Conservation (phyloP, 2,113 vertebrate genomes). For the Bubo bubo region DNA sequence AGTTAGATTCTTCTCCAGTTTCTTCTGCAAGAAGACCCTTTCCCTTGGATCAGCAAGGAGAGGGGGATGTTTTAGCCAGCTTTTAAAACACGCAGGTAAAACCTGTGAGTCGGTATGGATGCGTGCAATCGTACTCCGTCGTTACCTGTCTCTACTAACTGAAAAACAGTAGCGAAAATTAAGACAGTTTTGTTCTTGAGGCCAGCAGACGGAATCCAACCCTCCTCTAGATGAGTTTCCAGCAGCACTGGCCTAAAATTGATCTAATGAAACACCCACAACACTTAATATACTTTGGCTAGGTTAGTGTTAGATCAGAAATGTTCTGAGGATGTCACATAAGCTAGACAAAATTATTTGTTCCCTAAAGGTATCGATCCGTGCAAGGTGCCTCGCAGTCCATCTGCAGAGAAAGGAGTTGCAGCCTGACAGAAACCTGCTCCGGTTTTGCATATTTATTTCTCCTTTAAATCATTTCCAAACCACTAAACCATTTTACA, state of each 20-base stretch:
- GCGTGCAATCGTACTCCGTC: not conserved
- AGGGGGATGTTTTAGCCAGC: not conserved
- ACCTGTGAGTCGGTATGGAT: not conserved
- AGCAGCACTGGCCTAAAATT: not conserved
- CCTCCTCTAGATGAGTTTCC: not conserved
- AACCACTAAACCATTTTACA: constrained; percentile 67
- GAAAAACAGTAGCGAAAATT: not conserved
- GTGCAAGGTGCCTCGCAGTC: not conserved
- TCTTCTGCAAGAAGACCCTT: not conserved
- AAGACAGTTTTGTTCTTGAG: not conserved
- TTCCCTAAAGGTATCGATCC: not conserved
- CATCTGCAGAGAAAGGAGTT: not conserved
- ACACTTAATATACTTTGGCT: not conserved
- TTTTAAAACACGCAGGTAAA: not conserved
- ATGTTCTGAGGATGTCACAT: not conserved
- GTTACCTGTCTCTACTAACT: not conserved
- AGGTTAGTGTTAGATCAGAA: not conserved
- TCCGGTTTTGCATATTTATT: constrained; percentile 48
- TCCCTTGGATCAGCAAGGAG: not conserved
- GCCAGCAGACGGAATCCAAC: not conserved
- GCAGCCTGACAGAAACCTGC: constrained; percentile 28
- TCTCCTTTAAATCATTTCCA: constrained; percentile 62
- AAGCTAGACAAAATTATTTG: not conserved
- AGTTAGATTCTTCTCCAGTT: not conserved
- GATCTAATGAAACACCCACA: not conserved